Conservation (phyloP, 2,113 vertebrate genomes). For the Dasyornis broadbenti region DNA sequence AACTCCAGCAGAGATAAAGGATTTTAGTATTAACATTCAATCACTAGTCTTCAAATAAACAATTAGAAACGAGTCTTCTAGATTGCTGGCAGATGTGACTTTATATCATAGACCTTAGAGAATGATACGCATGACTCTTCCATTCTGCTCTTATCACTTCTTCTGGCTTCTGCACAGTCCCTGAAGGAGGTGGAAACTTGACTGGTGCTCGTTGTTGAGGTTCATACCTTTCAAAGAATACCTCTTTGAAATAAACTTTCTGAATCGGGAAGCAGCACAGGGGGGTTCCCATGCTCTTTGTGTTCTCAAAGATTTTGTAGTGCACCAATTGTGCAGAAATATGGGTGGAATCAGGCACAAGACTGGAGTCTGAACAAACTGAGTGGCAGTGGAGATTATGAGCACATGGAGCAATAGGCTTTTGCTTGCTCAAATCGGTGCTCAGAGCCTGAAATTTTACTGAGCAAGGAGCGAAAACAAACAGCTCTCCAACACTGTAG, state of each 20-base stretch:
- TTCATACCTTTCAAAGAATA: neutral
- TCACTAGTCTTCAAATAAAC: neutral
- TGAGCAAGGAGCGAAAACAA: neutral
- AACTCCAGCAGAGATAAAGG: neutral
- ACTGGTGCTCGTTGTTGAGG: neutral
- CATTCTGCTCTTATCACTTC: neutral
- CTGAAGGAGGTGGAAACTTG: neutral
- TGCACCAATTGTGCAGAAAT: slow-evolving; percentile 63
- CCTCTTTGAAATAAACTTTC: neutral
- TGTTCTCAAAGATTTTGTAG: slow-evolving; percentile 74
- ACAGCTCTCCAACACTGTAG: neutral
- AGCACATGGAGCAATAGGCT: neutral
- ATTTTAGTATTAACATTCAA: neutral
- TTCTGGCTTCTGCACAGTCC: neutral
- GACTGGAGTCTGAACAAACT: slow-evolving; percentile 68
- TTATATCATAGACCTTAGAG: neutral
- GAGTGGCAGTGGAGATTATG: slow-evolving; percentile 17
- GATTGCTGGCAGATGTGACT: neutral
- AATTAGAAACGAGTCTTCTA: neutral
- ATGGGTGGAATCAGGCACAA: slow-evolving; percentile 65
- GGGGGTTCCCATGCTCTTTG: slow-evolving; percentile 69
- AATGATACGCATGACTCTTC: neutral
- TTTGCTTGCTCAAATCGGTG: neutral
- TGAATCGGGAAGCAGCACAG: slow-evolving; percentile 72
- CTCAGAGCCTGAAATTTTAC: neutral